Conservation (phyloP, 2,113 vertebrate genomes). For the Cyphotilapia sp. region DNA sequence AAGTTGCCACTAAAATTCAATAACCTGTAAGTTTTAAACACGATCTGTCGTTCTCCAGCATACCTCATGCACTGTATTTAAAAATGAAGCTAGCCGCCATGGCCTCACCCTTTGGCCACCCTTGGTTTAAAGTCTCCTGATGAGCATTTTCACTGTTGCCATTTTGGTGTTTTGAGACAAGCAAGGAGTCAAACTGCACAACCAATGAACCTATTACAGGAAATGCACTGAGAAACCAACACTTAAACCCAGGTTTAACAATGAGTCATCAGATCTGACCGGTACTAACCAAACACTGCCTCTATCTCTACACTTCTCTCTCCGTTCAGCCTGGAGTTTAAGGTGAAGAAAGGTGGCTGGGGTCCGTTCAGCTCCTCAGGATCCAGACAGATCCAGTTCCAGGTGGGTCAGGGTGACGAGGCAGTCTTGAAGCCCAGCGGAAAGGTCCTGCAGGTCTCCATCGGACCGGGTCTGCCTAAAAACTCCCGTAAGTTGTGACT, state of each 20-base stretch:
- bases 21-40: slow-evolving; percentile 69
- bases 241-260: not conserved
- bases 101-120: not conserved
- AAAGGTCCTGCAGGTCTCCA: slow-evolving; percentile 68
- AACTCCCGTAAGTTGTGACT: slow-evolving; percentile 67
- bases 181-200: not conserved
- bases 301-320: not conserved
- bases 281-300: not conserved
- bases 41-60: not conserved
- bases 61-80: not conserved
- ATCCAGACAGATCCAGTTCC: slow-evolving; percentile 79
- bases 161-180: not conserved
- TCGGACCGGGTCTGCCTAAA: slow-evolving; percentile 75
- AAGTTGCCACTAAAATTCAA: slow-evolving; percentile 75
- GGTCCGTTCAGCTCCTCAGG: slow-evolving; percentile 72
- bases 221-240: not conserved
- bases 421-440: slow-evolving; percentile 63
- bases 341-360: slow-evolving; percentile 82
- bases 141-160: not conserved
- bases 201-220: not conserved
- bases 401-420: slow-evolving; percentile 65
- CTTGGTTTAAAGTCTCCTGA: not conserved
- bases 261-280: fast-evolving
- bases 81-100: not conserved
- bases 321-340: slow-evolving; percentile 75